These are phyloP conservation scores for Patella pellucida DNA, from an alignment of 2,888 invertebrate species.

Conservation along the genomic window DNA sequence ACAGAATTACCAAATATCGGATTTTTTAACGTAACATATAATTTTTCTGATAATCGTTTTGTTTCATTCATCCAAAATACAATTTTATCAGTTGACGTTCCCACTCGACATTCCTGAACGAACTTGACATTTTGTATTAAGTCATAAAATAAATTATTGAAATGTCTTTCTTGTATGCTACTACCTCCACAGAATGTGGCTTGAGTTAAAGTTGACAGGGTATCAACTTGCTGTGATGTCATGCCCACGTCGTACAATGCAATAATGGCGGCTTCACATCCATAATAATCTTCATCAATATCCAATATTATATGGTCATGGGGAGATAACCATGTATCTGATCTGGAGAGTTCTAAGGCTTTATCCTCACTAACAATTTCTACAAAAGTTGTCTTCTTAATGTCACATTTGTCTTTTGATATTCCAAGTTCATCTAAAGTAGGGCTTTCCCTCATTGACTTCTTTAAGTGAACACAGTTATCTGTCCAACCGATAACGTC, in stretches of 20 bases:
- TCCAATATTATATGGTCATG: constrained; percentile 46
- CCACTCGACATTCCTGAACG: background rate
- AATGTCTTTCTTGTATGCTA: constrained; percentile 38
- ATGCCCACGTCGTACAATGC: constrained; percentile 43
- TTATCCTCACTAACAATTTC: constrained; percentile 22
- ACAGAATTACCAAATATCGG: background rate
- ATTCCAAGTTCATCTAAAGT: background rate
- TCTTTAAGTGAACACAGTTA: background rate
- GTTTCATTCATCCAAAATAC: background rate
- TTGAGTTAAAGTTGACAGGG: constrained; percentile 36
- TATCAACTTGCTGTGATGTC: constrained; percentile 27
- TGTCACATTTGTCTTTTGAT: background rate
- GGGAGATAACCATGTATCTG: constrained; percentile 17
- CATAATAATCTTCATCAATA: constrained; percentile 59
- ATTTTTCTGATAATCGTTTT: background rate
- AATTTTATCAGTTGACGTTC: background rate
- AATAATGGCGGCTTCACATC: constrained; percentile 48
- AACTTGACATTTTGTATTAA: constrained; percentile 16
- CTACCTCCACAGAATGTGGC: constrained; percentile 44
- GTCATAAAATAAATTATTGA: constrained; percentile 35
- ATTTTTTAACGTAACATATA: background rate
- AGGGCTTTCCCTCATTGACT: background rate
- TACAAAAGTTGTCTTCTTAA: background rate
- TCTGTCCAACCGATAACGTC: background rate
- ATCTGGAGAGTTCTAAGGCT: constrained; percentile 20